A percentile compares a stretch with the other conserved stretches of the same genome.
These are phyloP conservation scores for Struthidea cinerea DNA, from an alignment of 2,113 vertebrate species.

Conservation along the genomic window DNA sequence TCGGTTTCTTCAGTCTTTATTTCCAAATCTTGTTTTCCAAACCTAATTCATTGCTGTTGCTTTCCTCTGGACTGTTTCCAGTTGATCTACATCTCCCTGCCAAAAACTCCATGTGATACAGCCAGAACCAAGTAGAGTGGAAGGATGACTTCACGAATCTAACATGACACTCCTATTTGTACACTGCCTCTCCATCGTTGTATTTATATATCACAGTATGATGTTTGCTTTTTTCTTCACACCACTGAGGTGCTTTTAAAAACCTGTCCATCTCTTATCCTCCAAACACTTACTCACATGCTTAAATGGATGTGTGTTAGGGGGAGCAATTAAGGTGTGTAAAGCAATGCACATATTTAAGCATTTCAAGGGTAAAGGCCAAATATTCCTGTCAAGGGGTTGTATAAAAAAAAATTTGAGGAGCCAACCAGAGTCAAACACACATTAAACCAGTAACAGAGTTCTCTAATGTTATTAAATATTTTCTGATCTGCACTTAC, in stretches of 20 bases:
- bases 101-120: slow-evolving; percentile 46
- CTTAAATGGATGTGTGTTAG: not conserved
- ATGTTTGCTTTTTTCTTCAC: not conserved
- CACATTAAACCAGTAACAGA: not conserved
- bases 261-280: not conserved
- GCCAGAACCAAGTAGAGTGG: slow-evolving; percentile 56
- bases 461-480: not conserved
- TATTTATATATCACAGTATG: not conserved
- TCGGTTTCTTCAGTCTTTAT: not conserved
- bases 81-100: slow-evolving; percentile 23
- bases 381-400: not conserved
- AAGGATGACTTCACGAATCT: slow-evolving; percentile 63
- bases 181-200: not conserved
- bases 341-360: not conserved
- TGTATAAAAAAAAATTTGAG: not conserved
- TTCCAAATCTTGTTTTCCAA: slow-evolving; percentile 24
- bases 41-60: not conserved
- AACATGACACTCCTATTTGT: slow-evolving; percentile 63
- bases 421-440: not conserved
- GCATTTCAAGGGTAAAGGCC: not conserved
- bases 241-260: not conserved
- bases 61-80: slow-evolving; percentile 40
- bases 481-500: not conserved
- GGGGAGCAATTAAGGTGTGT: not conserved
- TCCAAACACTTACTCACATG: not conserved